A percentile compares a stretch with the other conserved stretches of the same genome.
These are phyloP conservation scores for Drosophila albomicans DNA, from an alignment of 1,140 invertebrate genomes.

Conservation along the genomic window DNA sequence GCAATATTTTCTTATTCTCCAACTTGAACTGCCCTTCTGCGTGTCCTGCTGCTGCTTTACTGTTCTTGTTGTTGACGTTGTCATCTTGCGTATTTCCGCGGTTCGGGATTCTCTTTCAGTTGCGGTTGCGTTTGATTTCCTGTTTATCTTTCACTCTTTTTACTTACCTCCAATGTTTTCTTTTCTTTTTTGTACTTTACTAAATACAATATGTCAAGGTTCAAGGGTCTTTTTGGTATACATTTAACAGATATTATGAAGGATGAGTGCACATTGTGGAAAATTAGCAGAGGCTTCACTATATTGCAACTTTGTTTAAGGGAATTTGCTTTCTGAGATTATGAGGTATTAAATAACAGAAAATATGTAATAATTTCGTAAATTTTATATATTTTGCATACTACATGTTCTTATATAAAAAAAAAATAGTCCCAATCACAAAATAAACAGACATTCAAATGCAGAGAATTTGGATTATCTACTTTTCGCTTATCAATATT, in stretches of 20 bases:
- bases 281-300: conserved; percentile 6
- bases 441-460: neutral
- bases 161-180: neutral
- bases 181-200: conserved; percentile 33
- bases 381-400: too few relatives aligned
- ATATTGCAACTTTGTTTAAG: neutral
- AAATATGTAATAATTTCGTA: too few relatives aligned
- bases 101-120: conserved; percentile 61
- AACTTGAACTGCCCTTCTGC: conserved; percentile 3
- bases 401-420: neutral
- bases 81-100: conserved; percentile 75
- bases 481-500: conserved; percentile 27
- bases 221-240: neutral
- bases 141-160: conserved; percentile 68
- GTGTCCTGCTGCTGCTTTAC: neutral
- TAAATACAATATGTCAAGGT: conserved; percentile 43
- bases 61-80: conserved; percentile 41
- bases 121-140: conserved; percentile 76
- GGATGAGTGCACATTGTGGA: conserved; percentile 1
- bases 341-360: too few relatives aligned
- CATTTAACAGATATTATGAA: neutral
- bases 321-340: too few relatives aligned
- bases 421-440: neutral
- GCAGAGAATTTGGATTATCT: conserved; percentile 22
- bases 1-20: conserved; percentile 45